A percentile compares a stretch with the other conserved stretches of the same genome.
Evolutionary conservation across 2,888 invertebrate genomes (phyloP).

Genomic region (Caenorhabditis macrosperma): DNA sequence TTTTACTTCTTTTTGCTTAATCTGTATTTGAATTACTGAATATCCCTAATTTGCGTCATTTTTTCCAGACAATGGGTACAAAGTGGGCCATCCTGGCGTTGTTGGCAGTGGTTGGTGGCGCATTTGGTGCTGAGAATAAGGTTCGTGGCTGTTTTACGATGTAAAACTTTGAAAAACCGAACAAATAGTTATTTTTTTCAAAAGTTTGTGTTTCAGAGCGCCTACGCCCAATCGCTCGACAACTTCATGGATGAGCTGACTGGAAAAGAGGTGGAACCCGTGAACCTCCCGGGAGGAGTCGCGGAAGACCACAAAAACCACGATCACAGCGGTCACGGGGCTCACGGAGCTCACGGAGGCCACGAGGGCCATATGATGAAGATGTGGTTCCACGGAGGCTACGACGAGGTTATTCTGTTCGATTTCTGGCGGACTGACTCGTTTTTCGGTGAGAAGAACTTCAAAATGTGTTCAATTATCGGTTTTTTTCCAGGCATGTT

Average conservation of each 20-base stretch:
- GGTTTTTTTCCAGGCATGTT: conserved; percentile 83
- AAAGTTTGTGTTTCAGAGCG: conserved; percentile 22
- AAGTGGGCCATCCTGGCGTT: conserved; percentile 30
- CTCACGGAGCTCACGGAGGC: conserved; percentile 25
- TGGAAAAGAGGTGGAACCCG: conserved; percentile 32
- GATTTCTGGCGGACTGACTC: conserved; percentile 77
- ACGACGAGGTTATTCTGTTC: conserved; percentile 77
- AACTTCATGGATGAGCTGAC: conserved; percentile 49
- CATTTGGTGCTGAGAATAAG: conserved; percentile 24
- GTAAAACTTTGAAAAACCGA: neutral
- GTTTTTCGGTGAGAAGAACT: conserved; percentile 50
- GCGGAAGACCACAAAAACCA: neutral
- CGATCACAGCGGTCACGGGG: conserved; percentile 6
- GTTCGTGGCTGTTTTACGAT: neutral
- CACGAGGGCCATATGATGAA: conserved; percentile 73
- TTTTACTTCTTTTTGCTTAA: too few species aligned
- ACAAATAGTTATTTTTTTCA: neutral
- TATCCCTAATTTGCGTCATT: conserved; percentile 18
- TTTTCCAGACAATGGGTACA: conserved; percentile 48
- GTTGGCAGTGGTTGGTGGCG: neutral
- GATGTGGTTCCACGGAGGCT: conserved; percentile 80
- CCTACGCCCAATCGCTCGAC: conserved; percentile 31
- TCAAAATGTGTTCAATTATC: too few species aligned
- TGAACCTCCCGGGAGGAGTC: conserved; percentile 6
- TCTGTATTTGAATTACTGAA: too few species aligned